Percentiles rank a stretch among this genome's conserved stretches.
phyloP scores from a whole-genome alignment of 2,113 vertebrate species.

The Osmerus mordax region DNA sequence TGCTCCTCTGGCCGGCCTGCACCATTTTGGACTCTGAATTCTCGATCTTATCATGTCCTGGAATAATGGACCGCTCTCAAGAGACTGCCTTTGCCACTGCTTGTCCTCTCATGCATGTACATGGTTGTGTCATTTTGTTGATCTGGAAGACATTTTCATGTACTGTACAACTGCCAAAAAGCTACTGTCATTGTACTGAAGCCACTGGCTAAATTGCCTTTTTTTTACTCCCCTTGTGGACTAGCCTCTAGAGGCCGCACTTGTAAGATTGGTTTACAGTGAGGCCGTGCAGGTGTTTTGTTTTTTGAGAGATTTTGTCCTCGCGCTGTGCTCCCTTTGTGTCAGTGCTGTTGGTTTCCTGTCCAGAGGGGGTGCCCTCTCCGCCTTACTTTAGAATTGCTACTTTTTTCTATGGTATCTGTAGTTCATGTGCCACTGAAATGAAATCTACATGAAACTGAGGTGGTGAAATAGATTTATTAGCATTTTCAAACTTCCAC shows the following conservation, averaged over 20 bases:
- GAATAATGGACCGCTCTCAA: slow-evolving; percentile 39
- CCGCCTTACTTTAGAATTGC: slow-evolving; percentile 59
- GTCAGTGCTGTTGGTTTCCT: slow-evolving; percentile 60
- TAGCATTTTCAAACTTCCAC: background rate
- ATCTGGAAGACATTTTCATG: slow-evolving; percentile 71
- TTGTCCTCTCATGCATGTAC: slow-evolving; percentile 76
- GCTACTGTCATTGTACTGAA: slow-evolving; percentile 59
- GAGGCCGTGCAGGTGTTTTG: slow-evolving; percentile 60
- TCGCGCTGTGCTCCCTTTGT: slow-evolving; percentile 63
- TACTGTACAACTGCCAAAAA: slow-evolving; percentile 76
- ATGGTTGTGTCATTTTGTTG: slow-evolving; percentile 71
- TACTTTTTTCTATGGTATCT: slow-evolving; percentile 43
- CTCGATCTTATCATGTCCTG: background rate
- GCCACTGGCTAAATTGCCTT: slow-evolving; percentile 64
- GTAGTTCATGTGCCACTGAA: slow-evolving; percentile 47
- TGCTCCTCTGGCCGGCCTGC: slow-evolving; percentile 71
- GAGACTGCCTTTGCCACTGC: slow-evolving; percentile 73
- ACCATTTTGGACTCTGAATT: slow-evolving; percentile 74
- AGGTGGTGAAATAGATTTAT: slow-evolving; percentile 38
- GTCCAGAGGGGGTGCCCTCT: slow-evolving; percentile 63
- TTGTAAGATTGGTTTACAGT: slow-evolving; percentile 54
- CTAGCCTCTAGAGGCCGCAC: slow-evolving; percentile 29
- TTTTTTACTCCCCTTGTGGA: slow-evolving; percentile 61
- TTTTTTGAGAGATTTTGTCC: slow-evolving; percentile 51
- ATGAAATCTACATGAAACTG: slow-evolving; percentile 22